Conservation (phyloP, 2,113 vertebrate genomes). For the Glareola pratincola region DNA sequence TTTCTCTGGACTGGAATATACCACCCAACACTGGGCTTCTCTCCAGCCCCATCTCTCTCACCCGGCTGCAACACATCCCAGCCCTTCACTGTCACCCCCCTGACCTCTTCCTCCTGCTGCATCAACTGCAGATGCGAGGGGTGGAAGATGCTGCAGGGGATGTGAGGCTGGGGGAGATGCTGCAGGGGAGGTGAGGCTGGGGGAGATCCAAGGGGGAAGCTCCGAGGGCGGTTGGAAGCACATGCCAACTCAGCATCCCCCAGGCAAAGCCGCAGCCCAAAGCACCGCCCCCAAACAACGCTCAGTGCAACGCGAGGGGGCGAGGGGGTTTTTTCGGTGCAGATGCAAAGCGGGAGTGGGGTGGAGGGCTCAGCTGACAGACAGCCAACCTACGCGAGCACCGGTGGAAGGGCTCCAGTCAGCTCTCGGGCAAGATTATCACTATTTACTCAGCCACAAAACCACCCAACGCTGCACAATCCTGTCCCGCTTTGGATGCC, state of each 20-base stretch:
- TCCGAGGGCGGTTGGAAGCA: accelerated
- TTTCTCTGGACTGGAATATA: not conserved
- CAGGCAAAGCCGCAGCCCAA: not conserved
- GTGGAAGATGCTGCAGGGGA: not conserved
- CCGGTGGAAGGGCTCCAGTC: not conserved
- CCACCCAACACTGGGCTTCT: not conserved
- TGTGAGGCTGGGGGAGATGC: not conserved
- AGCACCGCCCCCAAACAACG: accelerated
- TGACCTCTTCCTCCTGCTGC: not conserved
- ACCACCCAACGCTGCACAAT: not conserved
- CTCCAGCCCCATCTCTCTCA: not conserved
- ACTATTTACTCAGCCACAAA: not conserved
- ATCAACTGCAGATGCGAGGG: not conserved
- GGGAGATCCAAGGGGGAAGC: not conserved
- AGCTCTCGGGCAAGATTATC: not conserved
- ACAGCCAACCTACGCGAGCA: not conserved
- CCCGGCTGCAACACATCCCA: not conserved
- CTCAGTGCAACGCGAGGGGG: not conserved
- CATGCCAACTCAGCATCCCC: not conserved
- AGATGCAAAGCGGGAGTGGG: not conserved
- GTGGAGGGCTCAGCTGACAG: not conserved
- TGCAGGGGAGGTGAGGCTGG: not conserved
- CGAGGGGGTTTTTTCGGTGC: not conserved
- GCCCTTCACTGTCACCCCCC: not conserved
- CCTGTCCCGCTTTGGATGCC: not conserved